Conservation (phyloP, 2,888 invertebrate species). For the Diaphora mendica region DNA sequence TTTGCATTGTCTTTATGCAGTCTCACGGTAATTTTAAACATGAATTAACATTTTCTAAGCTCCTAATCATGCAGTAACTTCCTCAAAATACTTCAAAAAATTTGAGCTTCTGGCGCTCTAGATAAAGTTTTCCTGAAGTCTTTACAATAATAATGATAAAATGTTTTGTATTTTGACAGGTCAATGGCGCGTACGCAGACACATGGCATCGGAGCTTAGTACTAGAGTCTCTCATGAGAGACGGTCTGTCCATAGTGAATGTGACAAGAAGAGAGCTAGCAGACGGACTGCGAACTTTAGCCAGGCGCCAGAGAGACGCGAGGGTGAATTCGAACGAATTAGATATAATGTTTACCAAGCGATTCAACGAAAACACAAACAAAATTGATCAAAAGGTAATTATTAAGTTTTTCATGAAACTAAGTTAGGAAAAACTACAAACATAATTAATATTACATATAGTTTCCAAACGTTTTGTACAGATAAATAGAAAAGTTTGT, state of each 20-base stretch:
- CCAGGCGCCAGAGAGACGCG: conserved; percentile 75
- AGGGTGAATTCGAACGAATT: conserved; percentile 72
- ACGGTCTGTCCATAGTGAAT: conserved; percentile 83
- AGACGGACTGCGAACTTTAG: conserved; percentile 80
- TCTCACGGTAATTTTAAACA: too few relatives aligned
- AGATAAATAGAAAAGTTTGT: neutral
- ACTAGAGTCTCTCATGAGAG: conserved; percentile 81
- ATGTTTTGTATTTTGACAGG: conserved; percentile 64
- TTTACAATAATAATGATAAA: neutral
- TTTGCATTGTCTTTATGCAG: neutral
- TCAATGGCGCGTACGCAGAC: conserved; percentile 88
- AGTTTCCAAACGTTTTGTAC: neutral
- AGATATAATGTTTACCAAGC: conserved; percentile 71
- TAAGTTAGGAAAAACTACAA: neutral
- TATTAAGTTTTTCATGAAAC: neutral
- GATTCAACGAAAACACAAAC: conserved; percentile 74
- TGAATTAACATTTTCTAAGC: too few relatives aligned
- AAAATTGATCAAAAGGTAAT: conserved; percentile 77
- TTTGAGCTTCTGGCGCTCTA: neutral
- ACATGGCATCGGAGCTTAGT: conserved; percentile 85
- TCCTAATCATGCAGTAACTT: neutral
- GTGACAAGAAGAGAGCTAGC: conserved; percentile 84
- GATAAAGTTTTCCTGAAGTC: too few relatives aligned
- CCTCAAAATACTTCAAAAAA: neutral
- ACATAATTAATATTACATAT: neutral